Evolutionary conservation across 2,888 invertebrate genomes (phyloP).

Genomic region (Philhelius pedissequus): DNA sequence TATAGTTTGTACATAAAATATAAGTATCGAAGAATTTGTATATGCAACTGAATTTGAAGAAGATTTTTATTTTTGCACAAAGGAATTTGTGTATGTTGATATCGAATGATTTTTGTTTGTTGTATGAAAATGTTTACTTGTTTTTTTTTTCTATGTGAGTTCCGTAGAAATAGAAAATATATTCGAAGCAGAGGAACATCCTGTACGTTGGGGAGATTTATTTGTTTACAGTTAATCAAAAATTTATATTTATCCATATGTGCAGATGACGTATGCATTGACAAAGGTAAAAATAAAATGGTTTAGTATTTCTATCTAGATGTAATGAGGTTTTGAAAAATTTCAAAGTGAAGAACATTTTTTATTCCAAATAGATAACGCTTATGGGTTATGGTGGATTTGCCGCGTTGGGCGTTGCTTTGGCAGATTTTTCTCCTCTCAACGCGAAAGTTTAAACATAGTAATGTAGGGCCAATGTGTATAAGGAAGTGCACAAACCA

Average conservation of each 20-base stretch:
- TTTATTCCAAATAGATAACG: too few relatives aligned
- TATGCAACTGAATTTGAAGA: background rate
- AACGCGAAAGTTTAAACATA: too few relatives aligned
- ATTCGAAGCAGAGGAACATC: background rate
- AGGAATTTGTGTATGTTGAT: background rate
- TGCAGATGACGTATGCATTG: background rate
- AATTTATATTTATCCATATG: background rate
- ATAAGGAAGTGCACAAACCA: too few relatives aligned
- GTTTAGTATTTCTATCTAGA: background rate
- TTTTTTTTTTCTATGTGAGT: background rate
- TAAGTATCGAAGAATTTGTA: background rate
- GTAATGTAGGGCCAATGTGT: too few relatives aligned
- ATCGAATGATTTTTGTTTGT: background rate
- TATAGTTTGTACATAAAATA: background rate
- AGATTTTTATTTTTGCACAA: constrained; percentile 5
- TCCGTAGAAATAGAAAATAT: background rate
- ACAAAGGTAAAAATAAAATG: background rate
- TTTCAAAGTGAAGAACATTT: too few relatives aligned
- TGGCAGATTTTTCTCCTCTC: too few relatives aligned
- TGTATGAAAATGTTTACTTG: background rate
- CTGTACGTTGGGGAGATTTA: background rate
- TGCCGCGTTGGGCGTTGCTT: too few relatives aligned
- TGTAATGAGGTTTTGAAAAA: too few relatives aligned
- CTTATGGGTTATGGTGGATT: too few relatives aligned
- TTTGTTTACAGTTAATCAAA: background rate